These are phyloP conservation scores for Drosophila diplacantha DNA, from an alignment of 2,888 invertebrate species.

Conservation along the genomic window DNA sequence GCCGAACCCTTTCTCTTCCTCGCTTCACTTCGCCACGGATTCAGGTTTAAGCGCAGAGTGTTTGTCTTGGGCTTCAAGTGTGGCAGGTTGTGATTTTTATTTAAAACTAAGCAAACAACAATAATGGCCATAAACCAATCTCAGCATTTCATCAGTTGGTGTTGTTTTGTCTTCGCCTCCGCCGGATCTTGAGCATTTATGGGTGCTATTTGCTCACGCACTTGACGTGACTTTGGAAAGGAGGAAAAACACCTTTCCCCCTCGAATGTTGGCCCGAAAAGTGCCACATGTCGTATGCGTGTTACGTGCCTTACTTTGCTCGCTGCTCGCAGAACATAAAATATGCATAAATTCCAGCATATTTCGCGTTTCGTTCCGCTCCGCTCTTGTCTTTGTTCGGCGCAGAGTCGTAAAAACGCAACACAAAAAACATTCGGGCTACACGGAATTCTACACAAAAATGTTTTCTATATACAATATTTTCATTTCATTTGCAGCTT, in stretches of 20 bases:
- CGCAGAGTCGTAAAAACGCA: slow-evolving; percentile 52
- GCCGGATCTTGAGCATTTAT: slow-evolving; percentile 32
- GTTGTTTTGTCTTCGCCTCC: slow-evolving; percentile 4
- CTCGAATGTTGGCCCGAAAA: neutral
- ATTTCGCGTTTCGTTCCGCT: slow-evolving; percentile 38
- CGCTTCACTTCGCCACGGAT: slow-evolving; percentile 25
- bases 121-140: slow-evolving; percentile 26
- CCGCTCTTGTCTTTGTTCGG: slow-evolving; percentile 35
- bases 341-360: slow-evolving; percentile 71
- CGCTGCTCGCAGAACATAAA: slow-evolving; percentile 58
- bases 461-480: slow-evolving; percentile 63
- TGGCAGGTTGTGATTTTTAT: slow-evolving; percentile 68
- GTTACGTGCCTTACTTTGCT: slow-evolving; percentile 44
- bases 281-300: slow-evolving; percentile 69
- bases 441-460: slow-evolving; percentile 44
- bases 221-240: slow-evolving; percentile 41
- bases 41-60: slow-evolving; percentile 64
- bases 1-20: slow-evolving; percentile 56
- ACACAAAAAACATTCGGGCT: slow-evolving; percentile 13
- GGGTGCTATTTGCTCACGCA: slow-evolving; percentile 64
- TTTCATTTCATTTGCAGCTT: slow-evolving; percentile 74
- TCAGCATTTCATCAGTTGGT: slow-evolving; percentile 43
- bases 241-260: slow-evolving; percentile 48
- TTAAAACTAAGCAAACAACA: slow-evolving; percentile 48
- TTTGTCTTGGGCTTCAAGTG: slow-evolving; percentile 69